A percentile compares a stretch with the other conserved stretches of the same genome.
These are phyloP conservation scores for Lethenteron reissneri DNA, from an alignment of 2,113 vertebrate species.

Conservation along the genomic window DNA sequence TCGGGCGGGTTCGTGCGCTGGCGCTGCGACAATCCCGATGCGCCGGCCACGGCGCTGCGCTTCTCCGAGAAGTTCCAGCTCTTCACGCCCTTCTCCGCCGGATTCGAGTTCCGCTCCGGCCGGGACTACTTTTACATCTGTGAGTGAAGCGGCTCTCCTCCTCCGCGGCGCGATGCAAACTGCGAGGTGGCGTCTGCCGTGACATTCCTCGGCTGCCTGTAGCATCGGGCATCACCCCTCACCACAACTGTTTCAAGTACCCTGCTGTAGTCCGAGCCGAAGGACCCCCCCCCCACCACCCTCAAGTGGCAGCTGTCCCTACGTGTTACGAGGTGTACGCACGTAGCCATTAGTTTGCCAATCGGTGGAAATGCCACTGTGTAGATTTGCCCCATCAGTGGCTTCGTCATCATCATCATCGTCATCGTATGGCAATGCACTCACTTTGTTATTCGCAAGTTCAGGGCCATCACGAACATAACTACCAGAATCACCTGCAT, in stretches of 20 bases:
- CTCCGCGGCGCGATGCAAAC: too few species aligned
- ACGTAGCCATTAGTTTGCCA: too few species aligned
- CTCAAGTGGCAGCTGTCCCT: too few species aligned
- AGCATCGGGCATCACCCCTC: too few species aligned
- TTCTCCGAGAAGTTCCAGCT: conserved; percentile 96
- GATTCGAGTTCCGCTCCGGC: conserved; percentile 79
- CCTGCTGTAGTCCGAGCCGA: too few species aligned
- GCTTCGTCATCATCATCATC: neutral
- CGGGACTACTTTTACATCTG: conserved; percentile 89
- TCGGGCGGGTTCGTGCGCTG: conserved; percentile 78
- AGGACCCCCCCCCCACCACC: too few species aligned
- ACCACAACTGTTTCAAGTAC: too few species aligned
- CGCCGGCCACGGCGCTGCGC: conserved; percentile 56
- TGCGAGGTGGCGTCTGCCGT: too few species aligned
- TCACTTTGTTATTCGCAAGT: neutral
- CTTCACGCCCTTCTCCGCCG: conserved; percentile 85
- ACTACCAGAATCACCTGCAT: neutral
- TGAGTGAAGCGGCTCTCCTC: conserved; percentile 25
- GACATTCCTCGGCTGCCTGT: too few species aligned
- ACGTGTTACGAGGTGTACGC: too few species aligned
- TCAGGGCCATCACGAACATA: neutral
- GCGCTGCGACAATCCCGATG: conserved; percentile 70
- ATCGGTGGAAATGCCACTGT: too few species aligned
- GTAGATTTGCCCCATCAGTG: neutral
- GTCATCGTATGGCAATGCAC: neutral